These are phyloP conservation scores for Hylaea fasciaria DNA, from an alignment of 2,888 invertebrate species.

Conservation along the genomic window DNA sequence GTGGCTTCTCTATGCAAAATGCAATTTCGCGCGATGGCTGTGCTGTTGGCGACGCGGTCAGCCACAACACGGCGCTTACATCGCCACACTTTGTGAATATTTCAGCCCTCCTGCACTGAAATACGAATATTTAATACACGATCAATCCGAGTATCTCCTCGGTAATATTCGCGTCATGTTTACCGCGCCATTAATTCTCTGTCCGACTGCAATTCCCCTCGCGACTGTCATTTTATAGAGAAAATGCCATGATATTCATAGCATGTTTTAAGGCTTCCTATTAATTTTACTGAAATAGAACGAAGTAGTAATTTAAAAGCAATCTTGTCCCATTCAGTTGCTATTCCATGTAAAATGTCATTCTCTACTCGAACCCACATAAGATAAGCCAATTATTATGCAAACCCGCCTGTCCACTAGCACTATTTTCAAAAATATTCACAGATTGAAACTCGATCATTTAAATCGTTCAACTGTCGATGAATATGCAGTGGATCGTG, in stretches of 20 bases:
- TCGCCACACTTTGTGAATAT: not conserved
- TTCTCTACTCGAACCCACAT: too few relatives aligned
- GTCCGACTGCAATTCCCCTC: not conserved
- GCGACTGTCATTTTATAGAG: not conserved
- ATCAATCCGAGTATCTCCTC: not conserved
- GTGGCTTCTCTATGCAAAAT: slow-evolving; percentile 1
- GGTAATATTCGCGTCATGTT: not conserved
- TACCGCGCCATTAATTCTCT: not conserved
- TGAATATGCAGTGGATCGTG: slow-evolving; percentile 8
- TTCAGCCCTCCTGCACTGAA: not conserved
- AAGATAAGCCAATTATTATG: too few relatives aligned
- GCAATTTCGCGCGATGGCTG: not conserved
- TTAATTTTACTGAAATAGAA: too few relatives aligned
- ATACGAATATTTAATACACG: not conserved
- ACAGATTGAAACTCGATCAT: slow-evolving; percentile 1
- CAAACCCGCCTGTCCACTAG: too few relatives aligned
- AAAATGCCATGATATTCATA: not conserved
- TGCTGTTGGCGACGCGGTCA: not conserved
- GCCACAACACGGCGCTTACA: not conserved
- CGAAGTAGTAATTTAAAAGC: too few relatives aligned
- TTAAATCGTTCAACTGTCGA: slow-evolving; percentile 6
- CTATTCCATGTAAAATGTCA: too few relatives aligned
- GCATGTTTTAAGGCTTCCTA: too few relatives aligned
- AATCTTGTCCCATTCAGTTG: too few relatives aligned
- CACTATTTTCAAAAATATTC: slow-evolving; percentile 3